A percentile compares a stretch with the other conserved stretches of the same genome.
Conservation (phyloP, 2,888 invertebrate species). For the Troilus luridus region DNA sequence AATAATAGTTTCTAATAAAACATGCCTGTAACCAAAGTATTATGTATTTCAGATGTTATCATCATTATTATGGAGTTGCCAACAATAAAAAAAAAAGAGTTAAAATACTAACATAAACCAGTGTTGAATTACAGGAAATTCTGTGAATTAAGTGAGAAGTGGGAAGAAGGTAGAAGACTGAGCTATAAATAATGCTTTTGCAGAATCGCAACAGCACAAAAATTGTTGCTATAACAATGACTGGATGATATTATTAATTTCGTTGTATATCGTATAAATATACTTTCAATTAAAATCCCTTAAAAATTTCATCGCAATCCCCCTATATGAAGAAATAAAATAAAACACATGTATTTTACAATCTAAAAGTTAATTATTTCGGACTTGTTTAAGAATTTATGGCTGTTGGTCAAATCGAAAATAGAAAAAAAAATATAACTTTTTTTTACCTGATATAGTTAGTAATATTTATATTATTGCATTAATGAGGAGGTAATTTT, state of each 20-base stretch:
- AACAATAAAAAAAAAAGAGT: slow-evolving; percentile 20
- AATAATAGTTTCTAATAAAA: slow-evolving; percentile 9
- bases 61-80: slow-evolving; percentile 11
- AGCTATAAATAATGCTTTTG: not conserved
- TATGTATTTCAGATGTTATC: not conserved
- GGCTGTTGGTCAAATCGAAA: not conserved
- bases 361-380: not conserved
- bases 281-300: not conserved
- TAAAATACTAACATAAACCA: slow-evolving; percentile 19
- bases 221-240: not conserved
- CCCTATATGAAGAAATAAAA: not conserved
- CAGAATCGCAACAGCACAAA: not conserved
- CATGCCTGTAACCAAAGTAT: slow-evolving; percentile 30
- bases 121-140: slow-evolving; percentile 25
- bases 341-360: not conserved
- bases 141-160: slow-evolving; percentile 9
- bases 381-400: not conserved
- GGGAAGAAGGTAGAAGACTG: slow-evolving; percentile 33
- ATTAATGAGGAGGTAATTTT: not conserved
- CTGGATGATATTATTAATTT: not conserved
- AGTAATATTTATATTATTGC: not conserved
- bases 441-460: not conserved
- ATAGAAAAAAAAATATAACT: not conserved
- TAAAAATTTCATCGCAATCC: not conserved
- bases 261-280: not conserved